Conservation (phyloP, 2,113 vertebrate genomes). For the Malaclemys terrapin region DNA sequence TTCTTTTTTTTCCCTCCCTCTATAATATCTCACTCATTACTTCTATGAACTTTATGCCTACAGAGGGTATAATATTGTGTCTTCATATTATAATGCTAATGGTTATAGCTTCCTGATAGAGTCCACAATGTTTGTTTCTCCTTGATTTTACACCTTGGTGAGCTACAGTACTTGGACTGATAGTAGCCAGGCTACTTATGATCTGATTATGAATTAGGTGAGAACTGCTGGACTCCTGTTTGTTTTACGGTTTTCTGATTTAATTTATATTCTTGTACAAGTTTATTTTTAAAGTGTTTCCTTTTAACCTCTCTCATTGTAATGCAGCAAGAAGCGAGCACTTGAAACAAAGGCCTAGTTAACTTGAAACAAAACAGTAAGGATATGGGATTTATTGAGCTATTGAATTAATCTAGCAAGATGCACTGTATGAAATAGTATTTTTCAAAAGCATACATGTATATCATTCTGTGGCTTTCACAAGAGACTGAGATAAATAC, state of each 20-base stretch:
- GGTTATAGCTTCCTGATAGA: neutral
- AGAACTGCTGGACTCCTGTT: neutral
- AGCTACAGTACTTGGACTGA: neutral
- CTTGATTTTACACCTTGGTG: neutral
- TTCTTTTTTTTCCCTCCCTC: neutral
- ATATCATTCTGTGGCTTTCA: neutral
- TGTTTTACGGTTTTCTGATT: neutral
- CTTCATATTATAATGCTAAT: slow-evolving; percentile 9
- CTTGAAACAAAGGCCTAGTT: neutral
- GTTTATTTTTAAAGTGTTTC: slow-evolving; percentile 12
- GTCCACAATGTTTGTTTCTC: neutral
- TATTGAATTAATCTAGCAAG: neutral
- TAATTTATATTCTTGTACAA: slow-evolving; percentile 33
- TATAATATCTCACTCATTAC: neutral
- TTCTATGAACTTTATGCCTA: neutral
- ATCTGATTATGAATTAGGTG: slow-evolving; percentile 22
- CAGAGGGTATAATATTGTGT: neutral
- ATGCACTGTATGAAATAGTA: neutral
- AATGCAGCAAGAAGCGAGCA: neutral
- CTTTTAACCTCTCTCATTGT: neutral
- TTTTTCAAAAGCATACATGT: neutral
- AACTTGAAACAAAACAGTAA: neutral
- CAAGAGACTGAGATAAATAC: neutral
- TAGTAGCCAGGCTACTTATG: neutral
- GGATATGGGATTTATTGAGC: neutral